Base-by-base conservation (phyloP, 2,797 vertebrate species). In the Champsocephalus esox region DNA sequence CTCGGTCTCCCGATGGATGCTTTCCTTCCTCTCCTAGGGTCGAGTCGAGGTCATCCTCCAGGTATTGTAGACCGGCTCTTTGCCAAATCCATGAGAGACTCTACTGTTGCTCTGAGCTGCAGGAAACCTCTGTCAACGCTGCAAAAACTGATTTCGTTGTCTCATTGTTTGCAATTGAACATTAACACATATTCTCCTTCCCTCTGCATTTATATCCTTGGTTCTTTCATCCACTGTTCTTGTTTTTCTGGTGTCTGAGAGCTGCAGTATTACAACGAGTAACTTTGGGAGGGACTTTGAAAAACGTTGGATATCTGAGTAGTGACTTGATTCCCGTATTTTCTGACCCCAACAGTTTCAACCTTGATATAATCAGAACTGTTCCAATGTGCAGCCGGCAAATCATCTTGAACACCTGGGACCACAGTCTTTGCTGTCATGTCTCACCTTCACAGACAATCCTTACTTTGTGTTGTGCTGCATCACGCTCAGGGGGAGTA, bases 271-370 rank as follows among this genome's bases (percentile, higher is more conserved):
- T 72, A 69, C 51, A 74, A 65, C 62, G 43, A 49, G 24, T 11
- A 24, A 28, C 24, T 28, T 49, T 21, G 66, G 58, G 45, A 10
- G 45, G 12, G 65, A 19, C 2, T 75, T 63, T 73, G 6, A 13
- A 48, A 46, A 64, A 61, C 45, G 59, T n/a, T 28, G 56, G 54
- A 51, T 44, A 67, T 79, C 70, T 49, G 67, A 70, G 59, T 61
- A 56, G 14, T 1, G 0, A 13, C 62, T 50, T 16, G 57, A 50
- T 46, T 13, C 17, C 11, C 5, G 0, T 34, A 51, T 48, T 71
- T 38, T 81, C 80, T 80, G 68, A 81, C 77, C 72, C 41, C 8
- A 5, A 6, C 62, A 21, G 21, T 38, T 57, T 14, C 3, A 5
- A 55, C 75, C 66, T 77, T 73, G 48, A 66, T 59, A 1, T 57